phyloP scores from a whole-genome alignment of 1,140 invertebrate species.

The Druon quercuslanigerum region DNA sequence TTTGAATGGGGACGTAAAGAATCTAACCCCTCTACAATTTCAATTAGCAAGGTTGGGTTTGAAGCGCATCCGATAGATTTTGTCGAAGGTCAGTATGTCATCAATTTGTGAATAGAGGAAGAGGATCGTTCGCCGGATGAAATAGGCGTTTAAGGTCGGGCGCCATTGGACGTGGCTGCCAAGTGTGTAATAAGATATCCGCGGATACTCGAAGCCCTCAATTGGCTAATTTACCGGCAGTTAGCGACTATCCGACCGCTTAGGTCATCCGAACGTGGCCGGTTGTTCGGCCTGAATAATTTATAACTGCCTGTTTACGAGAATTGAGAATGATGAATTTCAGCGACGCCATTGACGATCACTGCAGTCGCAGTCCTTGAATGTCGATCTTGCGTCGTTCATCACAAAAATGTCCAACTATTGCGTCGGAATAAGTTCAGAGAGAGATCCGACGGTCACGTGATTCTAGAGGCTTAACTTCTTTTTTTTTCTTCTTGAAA shows the following conservation, averaged over 20 bases:
- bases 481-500: too few relatives aligned
- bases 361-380: neutral
- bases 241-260: constrained; percentile 73
- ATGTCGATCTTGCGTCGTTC: neutral
- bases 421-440: neutral
- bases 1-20: too few relatives aligned
- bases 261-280: constrained; percentile 73
- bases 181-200: constrained; percentile 77
- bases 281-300: constrained; percentile 75
- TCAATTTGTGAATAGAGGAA: constrained; percentile 58
- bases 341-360: constrained; percentile 48
- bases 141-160: constrained; percentile 65
- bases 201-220: constrained; percentile 77
- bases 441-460: too few relatives aligned
- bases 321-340: constrained; percentile 77
- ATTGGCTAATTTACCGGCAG: constrained; percentile 76
- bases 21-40: neutral
- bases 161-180: constrained; percentile 68
- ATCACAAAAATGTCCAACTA: neutral
- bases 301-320: constrained; percentile 77
- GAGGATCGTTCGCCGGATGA: constrained; percentile 59
- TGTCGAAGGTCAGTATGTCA: constrained; percentile 55
- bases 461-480: too few relatives aligned
- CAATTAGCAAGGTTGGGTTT: constrained; percentile 36
- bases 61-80: constrained; percentile 56